Evolutionary conservation across 2,113 vertebrate species (phyloP).

Genomic region (Notothenia rossii): DNA sequence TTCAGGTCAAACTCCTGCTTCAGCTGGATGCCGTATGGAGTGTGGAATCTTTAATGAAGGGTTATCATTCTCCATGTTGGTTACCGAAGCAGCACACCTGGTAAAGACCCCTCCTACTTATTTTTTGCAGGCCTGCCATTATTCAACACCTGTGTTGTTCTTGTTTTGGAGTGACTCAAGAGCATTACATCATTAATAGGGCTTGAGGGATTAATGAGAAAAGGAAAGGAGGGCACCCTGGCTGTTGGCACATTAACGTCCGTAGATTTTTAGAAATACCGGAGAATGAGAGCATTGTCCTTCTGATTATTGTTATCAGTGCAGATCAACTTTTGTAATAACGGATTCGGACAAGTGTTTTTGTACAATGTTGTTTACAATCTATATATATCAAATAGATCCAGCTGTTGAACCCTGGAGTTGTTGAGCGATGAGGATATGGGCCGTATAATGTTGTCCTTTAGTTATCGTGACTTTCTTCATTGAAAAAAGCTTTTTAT

Average conservation of each 20-base stretch:
- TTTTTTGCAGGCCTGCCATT: conserved; percentile 69
- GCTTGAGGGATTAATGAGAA: conserved; percentile 72
- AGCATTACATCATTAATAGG: conserved; percentile 73
- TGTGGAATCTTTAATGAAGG: conserved; percentile 84
- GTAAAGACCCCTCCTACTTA: conserved; percentile 61
- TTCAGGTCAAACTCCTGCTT: conserved; percentile 56
- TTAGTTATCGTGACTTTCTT: conserved; percentile 17
- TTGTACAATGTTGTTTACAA: conserved; percentile 61
- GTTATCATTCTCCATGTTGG: conserved; percentile 73
- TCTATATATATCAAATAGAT: conserved; percentile 13
- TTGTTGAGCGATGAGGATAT: conserved; percentile 20
- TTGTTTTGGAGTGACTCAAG: conserved; percentile 76
- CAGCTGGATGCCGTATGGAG: conserved; percentile 55
- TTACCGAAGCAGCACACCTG: conserved; percentile 82
- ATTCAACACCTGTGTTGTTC: conserved; percentile 78
- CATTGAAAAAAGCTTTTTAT: conserved; percentile 25
- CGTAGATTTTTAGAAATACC: conserved; percentile 56
- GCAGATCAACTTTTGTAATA: conserved; percentile 34
- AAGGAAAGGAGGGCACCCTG: conserved; percentile 66
- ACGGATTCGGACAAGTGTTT: conserved; percentile 30
- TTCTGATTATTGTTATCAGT: conserved; percentile 80
- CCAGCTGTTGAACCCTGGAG: conserved; percentile 36
- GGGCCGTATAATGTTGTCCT: not conserved
- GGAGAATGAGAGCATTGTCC: conserved; percentile 63
- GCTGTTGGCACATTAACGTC: conserved; percentile 73